These are phyloP conservation scores for Dendrolimus punctatus DNA, from an alignment of 1,140 invertebrate species.

Conservation along the genomic window DNA sequence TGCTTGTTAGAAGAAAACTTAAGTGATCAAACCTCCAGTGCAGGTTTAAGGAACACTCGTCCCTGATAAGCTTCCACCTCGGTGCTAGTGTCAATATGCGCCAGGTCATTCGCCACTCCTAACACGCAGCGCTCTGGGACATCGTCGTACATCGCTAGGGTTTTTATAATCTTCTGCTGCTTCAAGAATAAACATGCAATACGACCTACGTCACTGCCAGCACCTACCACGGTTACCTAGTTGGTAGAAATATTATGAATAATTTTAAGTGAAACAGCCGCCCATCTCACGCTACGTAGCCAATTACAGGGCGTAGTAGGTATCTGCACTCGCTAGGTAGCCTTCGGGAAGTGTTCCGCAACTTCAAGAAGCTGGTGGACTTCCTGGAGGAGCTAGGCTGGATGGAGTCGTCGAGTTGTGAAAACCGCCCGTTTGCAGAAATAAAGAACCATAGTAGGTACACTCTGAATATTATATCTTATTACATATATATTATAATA, in stretches of 20 bases:
- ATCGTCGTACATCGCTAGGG: slow-evolving; percentile 48
- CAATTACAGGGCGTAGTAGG: no score
- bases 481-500: no score
- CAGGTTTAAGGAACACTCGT: slow-evolving; percentile 29
- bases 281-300: no score
- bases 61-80: slow-evolving; percentile 50
- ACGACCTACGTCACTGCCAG: slow-evolving; percentile 48
- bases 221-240: slow-evolving; percentile 49
- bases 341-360: no score
- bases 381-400: no score
- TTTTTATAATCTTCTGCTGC: slow-evolving; percentile 42
- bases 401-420: no score
- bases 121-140: slow-evolving; percentile 29
- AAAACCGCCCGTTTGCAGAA: no score
- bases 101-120: slow-evolving; percentile 46
- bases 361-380: no score
- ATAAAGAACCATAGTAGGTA: no score
- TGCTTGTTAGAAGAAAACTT: not conserved
- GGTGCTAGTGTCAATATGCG: slow-evolving; percentile 54
- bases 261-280: not conserved
- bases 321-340: no score
- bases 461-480: no score
- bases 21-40: slow-evolving; percentile 33
- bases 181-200: slow-evolving; percentile 48
- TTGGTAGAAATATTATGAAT: not conserved